Conservation (phyloP, 2,888 invertebrate species). For the Elmis aenea region DNA sequence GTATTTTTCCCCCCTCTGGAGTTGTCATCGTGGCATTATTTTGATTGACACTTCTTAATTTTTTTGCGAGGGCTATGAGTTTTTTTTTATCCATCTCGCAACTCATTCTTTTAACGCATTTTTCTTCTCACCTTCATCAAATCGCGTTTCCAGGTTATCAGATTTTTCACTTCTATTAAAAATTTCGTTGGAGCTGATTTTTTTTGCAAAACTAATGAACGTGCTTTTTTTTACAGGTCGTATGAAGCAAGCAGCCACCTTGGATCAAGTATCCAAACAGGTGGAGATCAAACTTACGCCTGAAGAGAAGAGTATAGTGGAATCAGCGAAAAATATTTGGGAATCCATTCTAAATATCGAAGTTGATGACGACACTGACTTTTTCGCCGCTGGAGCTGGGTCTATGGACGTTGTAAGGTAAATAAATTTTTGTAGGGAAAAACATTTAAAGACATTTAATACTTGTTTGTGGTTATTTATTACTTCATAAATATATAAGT, state of each 20-base stretch:
- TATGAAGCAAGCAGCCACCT: conserved; percentile 77
- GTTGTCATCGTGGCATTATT: too few species aligned
- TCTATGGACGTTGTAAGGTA: conserved; percentile 93
- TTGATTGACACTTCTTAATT: too few species aligned
- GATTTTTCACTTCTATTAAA: too few species aligned
- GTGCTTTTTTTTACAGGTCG: conserved; percentile 52
- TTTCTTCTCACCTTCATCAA: too few species aligned
- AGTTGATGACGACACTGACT: conserved; percentile 76
- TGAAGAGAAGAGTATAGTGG: conserved; percentile 67
- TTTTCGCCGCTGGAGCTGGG: conserved; percentile 92
- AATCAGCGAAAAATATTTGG: conserved; percentile 70
- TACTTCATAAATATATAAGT: neutral
- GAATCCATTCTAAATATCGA: conserved; percentile 74
- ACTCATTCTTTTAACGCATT: too few species aligned
- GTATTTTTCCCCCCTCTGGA: neutral
- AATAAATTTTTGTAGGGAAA: conserved; percentile 4
- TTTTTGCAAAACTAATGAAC: too few species aligned
- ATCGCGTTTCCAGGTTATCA: too few species aligned
- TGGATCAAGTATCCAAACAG: conserved; percentile 60
- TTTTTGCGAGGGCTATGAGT: neutral
- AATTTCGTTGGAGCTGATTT: too few species aligned
- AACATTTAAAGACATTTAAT: neutral
- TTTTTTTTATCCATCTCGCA: too few species aligned
- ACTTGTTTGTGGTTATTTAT: conserved; percentile 7
- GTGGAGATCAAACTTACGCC: conserved; percentile 60